Base-by-base conservation (phyloP, 2,113 vertebrate genomes). In the Carassius carassius region DNA sequence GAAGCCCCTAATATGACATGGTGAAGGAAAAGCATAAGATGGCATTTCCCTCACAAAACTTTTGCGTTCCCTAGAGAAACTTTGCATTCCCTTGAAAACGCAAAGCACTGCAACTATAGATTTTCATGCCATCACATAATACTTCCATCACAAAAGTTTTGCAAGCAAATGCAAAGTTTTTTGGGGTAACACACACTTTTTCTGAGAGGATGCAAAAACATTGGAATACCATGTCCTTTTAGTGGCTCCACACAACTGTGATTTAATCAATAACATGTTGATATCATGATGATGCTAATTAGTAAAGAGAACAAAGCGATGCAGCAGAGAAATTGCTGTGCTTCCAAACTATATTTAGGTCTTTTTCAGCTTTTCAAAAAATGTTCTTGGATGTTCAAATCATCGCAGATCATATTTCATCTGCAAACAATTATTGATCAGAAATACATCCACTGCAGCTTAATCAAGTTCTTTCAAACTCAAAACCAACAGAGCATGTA, bases 341-440 rank as follows among this genome's bases (percentile, higher is more conserved):
- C 56, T 58, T n/a, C 19, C 7, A n/a, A n/a, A 60, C 3, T 60
- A 2, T 58, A 21, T 60, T 60, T 1, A n/a, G 21, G 35, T 76
- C 25, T 76, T 76, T 78, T 41, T 54, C 49, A 51, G 49, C 74
- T 76, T 54, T 54, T 9, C 16, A 0, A 0, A 32, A 78, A 41
- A 13, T 19, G 29, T 25, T 63, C 16, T 25, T 63, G 10, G 37
- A 1, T n/a, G 10, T 25, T 6, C 11, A 82, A 78, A 58, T 78
- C 10, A 60, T 60, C 32, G n/a, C 17, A 37, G 13, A 60, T 37
- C 11, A 60, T 78, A 78, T 60, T 78, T 78, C 14, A 78, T 78
- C 32, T 78, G 32, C 32, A 78, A 78, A 78, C 54, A 78, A 78
- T 78, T 78, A 78, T 60, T 37, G 54, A 78, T 60, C 76, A 60